These are phyloP conservation scores for Sapajus apella DNA, from an alignment of 2,113 vertebrate species.

Conservation along the genomic window DNA sequence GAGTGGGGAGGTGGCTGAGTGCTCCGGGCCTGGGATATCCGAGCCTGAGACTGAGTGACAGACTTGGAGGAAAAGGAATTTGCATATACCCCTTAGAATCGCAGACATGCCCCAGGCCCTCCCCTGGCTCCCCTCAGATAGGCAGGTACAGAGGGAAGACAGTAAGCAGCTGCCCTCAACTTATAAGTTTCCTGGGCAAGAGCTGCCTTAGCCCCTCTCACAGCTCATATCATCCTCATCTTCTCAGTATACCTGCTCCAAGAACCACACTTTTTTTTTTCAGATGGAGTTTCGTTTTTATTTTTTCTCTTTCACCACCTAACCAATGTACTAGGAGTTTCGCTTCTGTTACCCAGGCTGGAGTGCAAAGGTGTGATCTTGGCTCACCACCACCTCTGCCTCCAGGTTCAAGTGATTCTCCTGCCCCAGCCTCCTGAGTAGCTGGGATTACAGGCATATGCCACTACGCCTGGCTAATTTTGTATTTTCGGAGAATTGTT, in stretches of 20 bases:
- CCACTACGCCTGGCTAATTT: no score
- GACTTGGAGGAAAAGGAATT: constrained; percentile 49
- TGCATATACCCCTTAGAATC: not conserved
- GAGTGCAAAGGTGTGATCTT: no score
- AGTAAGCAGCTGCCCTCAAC: not conserved
- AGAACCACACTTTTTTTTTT: not conserved
- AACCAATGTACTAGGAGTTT: no score
- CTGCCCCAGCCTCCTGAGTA: no score
- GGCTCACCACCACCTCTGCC: no score
- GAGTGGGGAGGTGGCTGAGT: constrained; percentile 62
- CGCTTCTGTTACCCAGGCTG: no score
- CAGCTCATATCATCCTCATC: not conserved
- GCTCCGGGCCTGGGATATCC: constrained; percentile 75
- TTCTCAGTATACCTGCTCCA: not conserved
- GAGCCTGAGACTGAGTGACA: constrained; percentile 83
- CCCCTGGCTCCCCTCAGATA: not conserved
- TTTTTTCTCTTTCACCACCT: no score
- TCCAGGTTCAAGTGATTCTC: no score
- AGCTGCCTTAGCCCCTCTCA: not conserved
- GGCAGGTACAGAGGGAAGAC: not conserved
- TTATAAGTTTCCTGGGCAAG: not conserved
- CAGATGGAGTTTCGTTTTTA: no score
- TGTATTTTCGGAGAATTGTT: no score
- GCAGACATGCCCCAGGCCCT: not conserved
- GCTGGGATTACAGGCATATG: no score